phyloP scores from a whole-genome alignment of 2,113 vertebrate genomes.

The Chloropsis cyanopogon region DNA sequence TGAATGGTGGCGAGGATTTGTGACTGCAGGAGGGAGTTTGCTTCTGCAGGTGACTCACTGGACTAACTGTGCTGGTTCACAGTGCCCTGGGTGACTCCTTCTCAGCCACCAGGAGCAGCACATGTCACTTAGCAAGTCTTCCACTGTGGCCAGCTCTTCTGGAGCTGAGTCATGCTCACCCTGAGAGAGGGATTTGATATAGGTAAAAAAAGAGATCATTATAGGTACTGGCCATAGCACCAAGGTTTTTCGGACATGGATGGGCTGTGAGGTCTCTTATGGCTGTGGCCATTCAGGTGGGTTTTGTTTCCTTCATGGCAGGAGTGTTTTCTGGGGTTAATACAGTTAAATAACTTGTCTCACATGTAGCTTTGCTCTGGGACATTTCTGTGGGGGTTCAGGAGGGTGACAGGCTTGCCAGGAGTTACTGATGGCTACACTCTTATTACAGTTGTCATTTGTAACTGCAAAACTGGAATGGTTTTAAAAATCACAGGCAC shows the following conservation, averaged over 20 bases:
- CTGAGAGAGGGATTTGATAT: background rate
- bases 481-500: background rate
- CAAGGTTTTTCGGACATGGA: rapidly evolving
- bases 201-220: background rate
- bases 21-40: background rate
- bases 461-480: background rate
- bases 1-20: background rate
- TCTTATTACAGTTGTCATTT: background rate
- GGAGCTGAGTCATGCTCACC: background rate
- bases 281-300: background rate
- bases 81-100: background rate
- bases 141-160: background rate
- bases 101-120: background rate
- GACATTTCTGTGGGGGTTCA: background rate
- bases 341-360: background rate
- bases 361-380: background rate
- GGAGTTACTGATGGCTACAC: rapidly evolving
- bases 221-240: background rate
- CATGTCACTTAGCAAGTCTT: background rate
- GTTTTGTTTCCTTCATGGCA: background rate
- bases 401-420: background rate
- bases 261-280: background rate
- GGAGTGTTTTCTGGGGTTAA: background rate
- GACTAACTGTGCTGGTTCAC: background rate
- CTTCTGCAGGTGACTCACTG: background rate